A percentile compares a stretch with the other conserved stretches of the same genome.
phyloP scores from a whole-genome alignment of 64 coral and sea anemone genomes.

The Montipora sp. region DNA sequence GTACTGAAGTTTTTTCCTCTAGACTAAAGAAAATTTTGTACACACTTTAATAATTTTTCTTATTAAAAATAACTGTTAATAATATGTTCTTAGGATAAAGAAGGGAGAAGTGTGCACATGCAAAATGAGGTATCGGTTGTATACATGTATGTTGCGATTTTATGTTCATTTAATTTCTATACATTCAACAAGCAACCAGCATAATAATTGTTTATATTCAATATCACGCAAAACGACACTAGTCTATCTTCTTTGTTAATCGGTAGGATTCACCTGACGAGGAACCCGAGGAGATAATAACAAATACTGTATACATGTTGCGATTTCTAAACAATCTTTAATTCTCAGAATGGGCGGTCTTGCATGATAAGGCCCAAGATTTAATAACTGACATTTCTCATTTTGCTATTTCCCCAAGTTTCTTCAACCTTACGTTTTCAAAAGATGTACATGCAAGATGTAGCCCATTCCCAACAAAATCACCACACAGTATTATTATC shows the following conservation, averaged over 20 bases:
- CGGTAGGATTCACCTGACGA: background rate
- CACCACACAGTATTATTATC: background rate
- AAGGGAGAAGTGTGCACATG: background rate
- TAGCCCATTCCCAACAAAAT: background rate
- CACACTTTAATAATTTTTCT: background rate
- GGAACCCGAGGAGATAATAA: background rate
- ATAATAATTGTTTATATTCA: background rate
- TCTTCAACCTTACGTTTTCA: background rate
- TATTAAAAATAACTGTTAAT: background rate
- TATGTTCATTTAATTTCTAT: background rate
- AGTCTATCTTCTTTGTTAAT: background rate
- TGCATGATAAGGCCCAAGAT: background rate
- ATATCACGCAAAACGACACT: background rate
- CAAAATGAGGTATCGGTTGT: background rate
- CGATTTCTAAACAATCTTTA: background rate
- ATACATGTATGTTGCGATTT: background rate
- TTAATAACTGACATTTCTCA: background rate
- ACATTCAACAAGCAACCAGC: background rate
- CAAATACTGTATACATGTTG: background rate
- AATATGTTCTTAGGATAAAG: background rate
- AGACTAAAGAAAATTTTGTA: background rate
- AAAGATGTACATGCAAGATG: background rate
- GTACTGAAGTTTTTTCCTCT: background rate
- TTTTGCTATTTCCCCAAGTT: background rate
- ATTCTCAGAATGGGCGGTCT: background rate